phyloP scores from a whole-genome alignment of 2,113 vertebrate species.

The Phocoena sinus region DNA sequence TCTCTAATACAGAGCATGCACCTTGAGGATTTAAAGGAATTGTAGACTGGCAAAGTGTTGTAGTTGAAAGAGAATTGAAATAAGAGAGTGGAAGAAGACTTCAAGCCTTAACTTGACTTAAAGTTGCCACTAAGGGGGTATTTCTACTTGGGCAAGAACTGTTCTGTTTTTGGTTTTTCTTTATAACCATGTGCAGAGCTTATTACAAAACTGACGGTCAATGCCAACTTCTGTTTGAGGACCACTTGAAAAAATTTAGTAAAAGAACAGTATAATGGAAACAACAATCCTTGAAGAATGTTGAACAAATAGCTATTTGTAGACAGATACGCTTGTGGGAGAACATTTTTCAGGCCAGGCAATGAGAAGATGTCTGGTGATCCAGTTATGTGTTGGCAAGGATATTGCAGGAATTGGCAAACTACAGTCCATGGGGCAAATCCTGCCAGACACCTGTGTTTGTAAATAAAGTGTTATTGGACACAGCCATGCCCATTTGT shows the following conservation, averaged over 20 bases:
- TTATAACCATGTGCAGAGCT: neutral
- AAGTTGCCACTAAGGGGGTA: neutral
- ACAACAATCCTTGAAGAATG: neutral
- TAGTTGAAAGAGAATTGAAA: neutral
- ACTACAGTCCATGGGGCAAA: neutral
- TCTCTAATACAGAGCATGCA: neutral
- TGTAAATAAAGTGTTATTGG: constrained; percentile 7
- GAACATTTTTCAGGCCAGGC: neutral
- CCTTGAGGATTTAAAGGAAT: neutral
- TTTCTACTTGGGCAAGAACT: neutral
- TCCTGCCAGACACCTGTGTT: neutral
- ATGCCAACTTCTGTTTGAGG: neutral
- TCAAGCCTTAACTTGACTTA: neutral
- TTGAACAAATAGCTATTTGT: neutral
- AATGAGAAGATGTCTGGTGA: neutral
- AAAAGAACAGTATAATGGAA: neutral
- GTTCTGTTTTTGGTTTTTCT: neutral
- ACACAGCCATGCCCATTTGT: neutral
- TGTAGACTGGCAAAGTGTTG: neutral
- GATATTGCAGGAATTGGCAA: neutral
- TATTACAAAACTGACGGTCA: neutral
- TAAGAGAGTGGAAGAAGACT: neutral
- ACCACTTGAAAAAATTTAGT: neutral
- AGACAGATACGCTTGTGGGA: neutral
- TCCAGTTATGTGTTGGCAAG: neutral